Conservation (phyloP, 2,113 vertebrate genomes). For the Channa maculata region DNA sequence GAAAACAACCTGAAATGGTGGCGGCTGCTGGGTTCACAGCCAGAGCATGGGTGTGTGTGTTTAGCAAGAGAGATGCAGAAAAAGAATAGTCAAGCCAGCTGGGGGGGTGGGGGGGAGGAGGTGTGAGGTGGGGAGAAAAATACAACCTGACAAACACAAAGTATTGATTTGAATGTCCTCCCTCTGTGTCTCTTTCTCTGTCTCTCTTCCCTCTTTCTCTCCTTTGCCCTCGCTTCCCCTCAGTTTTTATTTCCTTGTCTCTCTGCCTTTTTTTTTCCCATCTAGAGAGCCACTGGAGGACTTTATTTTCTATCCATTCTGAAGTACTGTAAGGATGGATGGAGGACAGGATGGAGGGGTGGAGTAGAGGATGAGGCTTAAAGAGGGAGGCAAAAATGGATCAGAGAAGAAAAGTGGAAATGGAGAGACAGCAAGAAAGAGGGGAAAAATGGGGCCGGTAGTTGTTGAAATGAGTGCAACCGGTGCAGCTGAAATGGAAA, state of each 20-base stretch:
- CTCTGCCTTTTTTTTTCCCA: slow-evolving; percentile 19
- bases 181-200: slow-evolving; percentile 29
- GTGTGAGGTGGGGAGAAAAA: slow-evolving; percentile 53
- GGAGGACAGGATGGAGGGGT: slow-evolving; percentile 68
- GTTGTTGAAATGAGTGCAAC: slow-evolving; percentile 73
- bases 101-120: slow-evolving; percentile 10
- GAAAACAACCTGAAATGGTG: slow-evolving; percentile 65
- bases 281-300: slow-evolving; percentile 59
- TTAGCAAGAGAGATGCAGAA: slow-evolving; percentile 38
- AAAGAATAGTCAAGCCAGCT: slow-evolving; percentile 14
- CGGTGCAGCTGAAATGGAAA: slow-evolving; percentile 72
- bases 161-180: slow-evolving; percentile 75
- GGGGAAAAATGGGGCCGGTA: slow-evolving; percentile 46
- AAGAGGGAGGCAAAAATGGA: slow-evolving; percentile 62
- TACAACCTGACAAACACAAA: slow-evolving; percentile 69
- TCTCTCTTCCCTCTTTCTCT: slow-evolving; percentile 9
- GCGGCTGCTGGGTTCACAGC: slow-evolving; percentile 43
- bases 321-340: slow-evolving; percentile 62
- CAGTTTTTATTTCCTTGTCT: slow-evolving; percentile 63
- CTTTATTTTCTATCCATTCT: slow-evolving; percentile 73
- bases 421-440: slow-evolving; percentile 7
- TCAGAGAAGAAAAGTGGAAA: slow-evolving; percentile 65
- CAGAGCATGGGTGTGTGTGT: slow-evolving; percentile 40
- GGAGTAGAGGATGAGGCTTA: slow-evolving; percentile 49
- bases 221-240: slow-evolving; percentile 52